Conservation (phyloP, 2,113 vertebrate species). For the Prinia subflava region DNA sequence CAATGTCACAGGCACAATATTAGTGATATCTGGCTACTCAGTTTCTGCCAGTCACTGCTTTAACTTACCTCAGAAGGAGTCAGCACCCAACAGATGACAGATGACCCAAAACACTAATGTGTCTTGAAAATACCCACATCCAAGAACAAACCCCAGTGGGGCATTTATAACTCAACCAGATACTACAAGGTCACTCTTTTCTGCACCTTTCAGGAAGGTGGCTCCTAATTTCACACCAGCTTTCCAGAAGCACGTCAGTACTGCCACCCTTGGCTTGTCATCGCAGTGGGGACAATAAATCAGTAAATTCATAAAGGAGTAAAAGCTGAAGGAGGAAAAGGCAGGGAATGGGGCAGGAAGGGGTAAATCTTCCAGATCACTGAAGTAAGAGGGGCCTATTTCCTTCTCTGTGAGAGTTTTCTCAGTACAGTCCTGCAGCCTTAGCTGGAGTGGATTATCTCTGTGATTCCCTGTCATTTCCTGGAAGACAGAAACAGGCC, state of each 20-base stretch:
- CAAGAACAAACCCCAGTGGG: neutral
- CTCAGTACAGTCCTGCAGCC: neutral
- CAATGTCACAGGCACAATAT: neutral
- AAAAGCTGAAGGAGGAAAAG: neutral
- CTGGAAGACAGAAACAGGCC: slow-evolving; percentile 3
- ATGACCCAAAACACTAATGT: neutral
- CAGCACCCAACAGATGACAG: neutral
- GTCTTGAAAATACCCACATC: neutral
- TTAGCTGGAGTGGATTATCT: neutral
- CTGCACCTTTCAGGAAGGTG: neutral
- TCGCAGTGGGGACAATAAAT: neutral
- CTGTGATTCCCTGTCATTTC: neutral
- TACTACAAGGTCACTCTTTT: neutral
- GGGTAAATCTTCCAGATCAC: neutral
- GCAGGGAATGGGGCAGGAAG: neutral
- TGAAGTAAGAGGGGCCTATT: neutral
- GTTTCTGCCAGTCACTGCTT: neutral
- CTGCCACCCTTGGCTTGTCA: neutral
- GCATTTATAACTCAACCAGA: neutral
- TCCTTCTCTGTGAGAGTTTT: neutral
- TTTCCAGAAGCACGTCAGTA: neutral
- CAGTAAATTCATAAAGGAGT: neutral
- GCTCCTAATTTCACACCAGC: neutral
- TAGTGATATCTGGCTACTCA: neutral
- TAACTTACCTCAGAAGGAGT: neutral